Evolutionary conservation across 2,113 vertebrate genomes (phyloP).

Genomic region (Ammodytes marinus): DNA sequence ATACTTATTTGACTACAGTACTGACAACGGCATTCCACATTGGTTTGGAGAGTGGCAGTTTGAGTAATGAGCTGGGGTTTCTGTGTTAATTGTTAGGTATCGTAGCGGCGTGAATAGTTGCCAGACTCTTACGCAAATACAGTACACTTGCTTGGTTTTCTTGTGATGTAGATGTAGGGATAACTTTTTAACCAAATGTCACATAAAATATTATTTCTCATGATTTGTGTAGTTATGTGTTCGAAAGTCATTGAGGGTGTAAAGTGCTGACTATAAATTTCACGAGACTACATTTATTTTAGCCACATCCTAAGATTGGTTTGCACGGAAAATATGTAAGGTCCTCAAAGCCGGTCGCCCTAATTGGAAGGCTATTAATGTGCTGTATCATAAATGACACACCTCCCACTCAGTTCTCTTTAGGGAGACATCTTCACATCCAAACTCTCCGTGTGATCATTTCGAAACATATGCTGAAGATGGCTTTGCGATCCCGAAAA

Average conservation of each 20-base stretch:
- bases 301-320: constrained; percentile 41
- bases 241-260: constrained; percentile 45
- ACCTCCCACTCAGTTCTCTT: background rate
- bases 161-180: constrained; percentile 47
- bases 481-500: constrained; percentile 51
- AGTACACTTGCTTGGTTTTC: constrained; percentile 49
- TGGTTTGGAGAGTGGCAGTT: constrained; percentile 65
- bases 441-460: constrained; percentile 46
- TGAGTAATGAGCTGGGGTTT: constrained; percentile 65
- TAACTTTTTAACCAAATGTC: constrained; percentile 64
- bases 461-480: constrained; percentile 56
- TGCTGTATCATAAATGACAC: constrained; percentile 27
- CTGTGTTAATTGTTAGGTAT: constrained; percentile 76
- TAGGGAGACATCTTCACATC: constrained; percentile 31
- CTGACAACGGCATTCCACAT: constrained; percentile 54
- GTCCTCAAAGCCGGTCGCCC: constrained; percentile 41
- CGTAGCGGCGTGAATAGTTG: constrained; percentile 52
- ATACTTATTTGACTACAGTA: constrained; percentile 70
- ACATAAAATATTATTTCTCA: constrained; percentile 56
- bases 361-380: background rate
- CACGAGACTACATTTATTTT: constrained; percentile 40
- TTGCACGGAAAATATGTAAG: constrained; percentile 48
- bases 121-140: constrained; percentile 60
- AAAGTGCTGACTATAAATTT: constrained; percentile 51
- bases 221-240: constrained; percentile 61